Evolutionary conservation across 2,113 vertebrate genomes (phyloP).

Genomic region (Petroica traversi): DNA sequence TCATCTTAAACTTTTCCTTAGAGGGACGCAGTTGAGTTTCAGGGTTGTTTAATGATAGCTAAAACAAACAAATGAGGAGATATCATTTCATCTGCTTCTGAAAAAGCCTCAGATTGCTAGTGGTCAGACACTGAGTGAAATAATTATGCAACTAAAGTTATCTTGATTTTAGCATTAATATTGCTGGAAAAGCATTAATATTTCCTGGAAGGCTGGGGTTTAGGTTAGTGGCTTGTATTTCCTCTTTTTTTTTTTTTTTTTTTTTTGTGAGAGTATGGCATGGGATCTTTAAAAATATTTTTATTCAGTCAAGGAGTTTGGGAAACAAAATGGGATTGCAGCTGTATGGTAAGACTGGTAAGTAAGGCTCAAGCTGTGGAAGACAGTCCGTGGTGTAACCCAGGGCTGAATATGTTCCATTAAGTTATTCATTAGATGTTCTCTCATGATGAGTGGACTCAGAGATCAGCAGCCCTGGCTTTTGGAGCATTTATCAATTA

Average conservation of each 20-base stretch:
- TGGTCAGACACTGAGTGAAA: neutral
- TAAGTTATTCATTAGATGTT: neutral
- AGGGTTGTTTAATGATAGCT: neutral
- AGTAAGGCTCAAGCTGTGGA: neutral
- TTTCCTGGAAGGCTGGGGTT: neutral
- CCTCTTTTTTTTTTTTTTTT: neutral
- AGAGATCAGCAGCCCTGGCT: neutral
- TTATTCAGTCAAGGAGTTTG: neutral
- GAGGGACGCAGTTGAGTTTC: neutral
- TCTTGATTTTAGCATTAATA: neutral
- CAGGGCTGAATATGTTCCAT: neutral
- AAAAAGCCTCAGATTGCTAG: neutral
- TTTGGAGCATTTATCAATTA: neutral
- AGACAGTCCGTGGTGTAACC: neutral
- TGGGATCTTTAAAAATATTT: neutral
- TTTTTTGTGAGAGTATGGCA: too few species aligned
- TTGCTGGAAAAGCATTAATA: neutral
- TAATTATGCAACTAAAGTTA: neutral
- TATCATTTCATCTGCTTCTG: neutral
- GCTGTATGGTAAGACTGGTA: neutral
- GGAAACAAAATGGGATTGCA: neutral
- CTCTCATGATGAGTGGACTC: neutral
- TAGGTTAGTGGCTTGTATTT: neutral
- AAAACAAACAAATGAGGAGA: neutral
- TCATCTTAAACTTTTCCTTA: neutral